These are phyloP conservation scores for Cromileptes altivelis DNA, from an alignment of 2,113 vertebrate species.

Conservation along the genomic window DNA sequence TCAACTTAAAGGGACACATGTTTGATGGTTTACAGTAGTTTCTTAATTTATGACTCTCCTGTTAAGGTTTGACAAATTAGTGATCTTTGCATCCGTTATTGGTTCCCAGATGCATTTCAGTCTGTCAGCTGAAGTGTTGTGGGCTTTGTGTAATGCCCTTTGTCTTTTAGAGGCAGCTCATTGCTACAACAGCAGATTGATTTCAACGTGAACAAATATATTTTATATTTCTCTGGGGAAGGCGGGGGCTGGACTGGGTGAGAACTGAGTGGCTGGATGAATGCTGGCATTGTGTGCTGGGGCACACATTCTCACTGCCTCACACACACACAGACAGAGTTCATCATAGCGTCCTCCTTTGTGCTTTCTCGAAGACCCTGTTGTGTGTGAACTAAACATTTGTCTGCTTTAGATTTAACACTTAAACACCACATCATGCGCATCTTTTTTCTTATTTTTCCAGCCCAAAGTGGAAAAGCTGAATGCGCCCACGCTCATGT, in stretches of 20 bases:
- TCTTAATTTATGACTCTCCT: not conserved
- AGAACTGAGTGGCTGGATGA: slow-evolving; percentile 66
- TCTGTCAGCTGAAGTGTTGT: slow-evolving; percentile 7
- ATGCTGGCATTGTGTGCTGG: slow-evolving; percentile 78
- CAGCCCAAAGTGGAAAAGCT: slow-evolving; percentile 34
- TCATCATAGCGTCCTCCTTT: slow-evolving; percentile 33
- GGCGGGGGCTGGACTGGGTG: slow-evolving; percentile 21
- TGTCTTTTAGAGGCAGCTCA: slow-evolving; percentile 24
- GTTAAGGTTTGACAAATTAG: not conserved
- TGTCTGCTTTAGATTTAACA: slow-evolving; percentile 65
- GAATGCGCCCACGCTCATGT: slow-evolving; percentile 32
- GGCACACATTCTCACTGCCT: slow-evolving; percentile 10
- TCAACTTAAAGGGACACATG: slow-evolving; percentile 4
- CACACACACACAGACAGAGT: slow-evolving; percentile 16
- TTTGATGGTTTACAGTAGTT: not conserved
- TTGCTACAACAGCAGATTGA: slow-evolving; percentile 50
- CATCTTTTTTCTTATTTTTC: slow-evolving; percentile 12
- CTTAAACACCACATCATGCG: slow-evolving; percentile 46
- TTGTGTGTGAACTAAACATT: slow-evolving; percentile 67
- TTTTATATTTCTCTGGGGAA: slow-evolving; percentile 63
- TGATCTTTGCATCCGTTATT: not conserved
- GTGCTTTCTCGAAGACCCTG: slow-evolving; percentile 32
- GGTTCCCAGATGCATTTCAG: not conserved
- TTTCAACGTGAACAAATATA: slow-evolving; percentile 67
- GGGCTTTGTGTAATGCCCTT: slow-evolving; percentile 4